These are phyloP conservation scores for Garra rufa DNA, from an alignment of 2,113 vertebrate species.

Conservation along the genomic window DNA sequence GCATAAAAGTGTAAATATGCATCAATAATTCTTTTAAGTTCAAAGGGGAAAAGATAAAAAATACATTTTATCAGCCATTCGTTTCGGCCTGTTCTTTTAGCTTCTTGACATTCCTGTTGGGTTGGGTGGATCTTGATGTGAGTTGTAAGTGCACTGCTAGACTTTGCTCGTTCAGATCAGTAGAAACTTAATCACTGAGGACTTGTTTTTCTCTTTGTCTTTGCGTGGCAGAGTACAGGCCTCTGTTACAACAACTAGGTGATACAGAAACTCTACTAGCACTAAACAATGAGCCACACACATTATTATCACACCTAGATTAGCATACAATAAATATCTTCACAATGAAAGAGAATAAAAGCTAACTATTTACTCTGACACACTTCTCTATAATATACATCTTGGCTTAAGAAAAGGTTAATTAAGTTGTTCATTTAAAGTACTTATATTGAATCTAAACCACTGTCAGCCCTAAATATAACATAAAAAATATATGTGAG, in stretches of 20 bases:
- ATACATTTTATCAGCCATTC: slow-evolving; percentile 33
- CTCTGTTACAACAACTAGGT: background rate
- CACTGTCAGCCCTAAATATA: background rate
- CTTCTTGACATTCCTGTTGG: slow-evolving; percentile 30
- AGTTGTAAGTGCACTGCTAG: slow-evolving; percentile 29
- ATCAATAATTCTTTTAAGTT: background rate
- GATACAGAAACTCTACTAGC: background rate
- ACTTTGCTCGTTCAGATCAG: slow-evolving; percentile 49
- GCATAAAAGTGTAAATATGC: background rate
- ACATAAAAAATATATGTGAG: background rate
- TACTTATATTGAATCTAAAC: background rate
- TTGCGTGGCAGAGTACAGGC: background rate
- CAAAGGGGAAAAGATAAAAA: background rate
- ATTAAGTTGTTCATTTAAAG: background rate
- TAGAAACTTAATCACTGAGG: slow-evolving; percentile 29
- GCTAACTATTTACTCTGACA: background rate
- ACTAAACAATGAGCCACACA: background rate
- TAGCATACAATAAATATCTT: background rate
- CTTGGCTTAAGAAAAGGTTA: background rate
- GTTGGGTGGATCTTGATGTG: background rate
- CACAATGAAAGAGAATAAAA: background rate
- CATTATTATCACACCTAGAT: background rate
- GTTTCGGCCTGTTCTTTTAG: slow-evolving; percentile 49
- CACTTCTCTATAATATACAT: background rate
- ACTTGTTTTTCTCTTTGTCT: slow-evolving; percentile 9